A percentile compares a stretch with the other conserved stretches of the same genome.
Conservation (phyloP, 2,888 invertebrate genomes). For the Amiota mariae region DNA sequence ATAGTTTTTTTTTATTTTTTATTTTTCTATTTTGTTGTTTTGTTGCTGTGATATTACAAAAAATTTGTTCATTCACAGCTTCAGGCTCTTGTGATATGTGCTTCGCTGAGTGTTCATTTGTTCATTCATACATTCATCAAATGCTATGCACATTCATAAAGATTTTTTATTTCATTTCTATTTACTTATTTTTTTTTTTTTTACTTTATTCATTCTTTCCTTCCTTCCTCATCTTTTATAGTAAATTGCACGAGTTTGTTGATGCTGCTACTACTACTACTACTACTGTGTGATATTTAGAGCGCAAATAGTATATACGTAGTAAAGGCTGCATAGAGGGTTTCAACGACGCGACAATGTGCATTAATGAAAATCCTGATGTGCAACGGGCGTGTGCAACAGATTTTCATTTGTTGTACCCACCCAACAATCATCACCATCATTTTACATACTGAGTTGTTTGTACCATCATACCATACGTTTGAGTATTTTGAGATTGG, state of each 20-base stretch:
- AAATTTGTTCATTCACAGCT: conserved; percentile 6
- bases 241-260: too few relatives aligned
- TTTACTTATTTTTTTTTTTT: conserved; percentile 6
- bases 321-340: not conserved
- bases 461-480: too few relatives aligned
- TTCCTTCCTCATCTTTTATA: too few relatives aligned
- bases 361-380: conserved; percentile 23
- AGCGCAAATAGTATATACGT: not conserved
- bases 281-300: conserved; percentile 10
- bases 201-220: not conserved
- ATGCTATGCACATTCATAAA: conserved; percentile 39
- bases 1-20: conserved; percentile 5
- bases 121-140: conserved; percentile 41
- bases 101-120: conserved; percentile 25
- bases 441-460: too few relatives aligned
- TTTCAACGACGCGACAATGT: not conserved
- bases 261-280: too few relatives aligned
- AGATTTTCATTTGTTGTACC: conserved; percentile 2
- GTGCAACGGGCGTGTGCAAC: not conserved
- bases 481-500: not conserved
- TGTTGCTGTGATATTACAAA: too few relatives aligned
- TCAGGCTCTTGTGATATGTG: not conserved
- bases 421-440: too few relatives aligned
- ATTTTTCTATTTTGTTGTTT: not conserved
- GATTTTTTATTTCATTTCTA: not conserved